phyloP scores from a whole-genome alignment of 1,140 invertebrate genomes.

The Stratiolaelaps scimitus region DNA sequence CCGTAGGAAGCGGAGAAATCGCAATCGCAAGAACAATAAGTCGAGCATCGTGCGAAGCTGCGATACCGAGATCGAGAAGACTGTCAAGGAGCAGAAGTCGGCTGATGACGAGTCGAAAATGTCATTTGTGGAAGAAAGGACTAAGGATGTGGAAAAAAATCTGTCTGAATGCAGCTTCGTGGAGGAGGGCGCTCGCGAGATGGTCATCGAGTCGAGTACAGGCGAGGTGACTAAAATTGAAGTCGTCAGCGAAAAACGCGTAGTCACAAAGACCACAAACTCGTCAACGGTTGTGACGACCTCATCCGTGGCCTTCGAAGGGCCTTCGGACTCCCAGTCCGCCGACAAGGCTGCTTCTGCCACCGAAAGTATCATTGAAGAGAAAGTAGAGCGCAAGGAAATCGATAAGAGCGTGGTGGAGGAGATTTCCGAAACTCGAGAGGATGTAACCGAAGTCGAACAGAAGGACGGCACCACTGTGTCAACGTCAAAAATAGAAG shows the following conservation, averaged over 20 bases:
- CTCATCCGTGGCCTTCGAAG: neutral
- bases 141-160: neutral
- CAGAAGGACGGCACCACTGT: neutral
- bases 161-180: neutral
- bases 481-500: neutral
- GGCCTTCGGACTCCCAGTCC: too few relatives aligned
- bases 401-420: neutral
- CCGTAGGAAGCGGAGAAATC: neutral
- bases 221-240: slow-evolving; percentile 22
- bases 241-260: slow-evolving; percentile 20
- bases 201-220: slow-evolving; percentile 13
- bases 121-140: neutral
- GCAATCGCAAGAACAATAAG: slow-evolving; percentile 22
- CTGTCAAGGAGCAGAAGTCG: neutral
- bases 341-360: too few relatives aligned
- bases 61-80: slow-evolving; percentile 16
- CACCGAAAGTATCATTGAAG: too few relatives aligned
- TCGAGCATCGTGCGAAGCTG: slow-evolving; percentile 11
- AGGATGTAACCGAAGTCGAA: slow-evolving; percentile 6
- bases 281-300: slow-evolving; percentile 10
- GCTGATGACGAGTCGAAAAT: neutral
- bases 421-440: neutral
- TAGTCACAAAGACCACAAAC: slow-evolving; percentile 3
- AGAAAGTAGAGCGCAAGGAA: neutral
- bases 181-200: slow-evolving; percentile 3